A percentile compares a stretch with the other conserved stretches of the same genome.
phyloP scores from a whole-genome alignment of 2,888 invertebrate species.

The Caenorhabditis macrosperma region DNA sequence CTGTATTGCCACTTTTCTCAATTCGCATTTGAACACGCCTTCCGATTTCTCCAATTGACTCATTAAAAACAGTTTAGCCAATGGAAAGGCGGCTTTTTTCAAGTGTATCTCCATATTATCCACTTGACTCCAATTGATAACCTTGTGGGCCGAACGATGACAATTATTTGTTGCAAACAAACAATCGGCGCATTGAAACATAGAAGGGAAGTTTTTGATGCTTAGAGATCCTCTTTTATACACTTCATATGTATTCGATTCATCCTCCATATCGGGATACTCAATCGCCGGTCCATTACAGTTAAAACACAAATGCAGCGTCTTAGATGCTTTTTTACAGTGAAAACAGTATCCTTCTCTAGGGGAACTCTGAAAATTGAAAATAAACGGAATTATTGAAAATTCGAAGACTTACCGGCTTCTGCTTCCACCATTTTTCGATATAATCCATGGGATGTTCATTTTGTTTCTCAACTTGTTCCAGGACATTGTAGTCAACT shows the following conservation, averaged over 20 bases:
- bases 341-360: not conserved
- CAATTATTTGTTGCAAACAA: not conserved
- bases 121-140: not conserved
- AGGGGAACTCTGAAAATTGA: not conserved
- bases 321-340: not conserved
- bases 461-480: not conserved
- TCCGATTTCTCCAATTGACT: not conserved
- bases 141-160: not conserved
- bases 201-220: no score
- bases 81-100: not conserved
- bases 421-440: not conserved
- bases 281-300: not conserved
- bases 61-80: not conserved
- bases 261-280: not conserved
- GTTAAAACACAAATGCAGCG: not conserved
- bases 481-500: not conserved
- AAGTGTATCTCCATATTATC: not conserved
- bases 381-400: not conserved
- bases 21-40: not conserved
- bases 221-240: no score
- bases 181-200: not conserved
- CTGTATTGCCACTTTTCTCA: not conserved
- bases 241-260: not conserved
- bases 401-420: not conserved
- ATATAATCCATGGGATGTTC: not conserved